phyloP scores from a whole-genome alignment of 2,888 invertebrate genomes.

The Chromoteleia sp. region DNA sequence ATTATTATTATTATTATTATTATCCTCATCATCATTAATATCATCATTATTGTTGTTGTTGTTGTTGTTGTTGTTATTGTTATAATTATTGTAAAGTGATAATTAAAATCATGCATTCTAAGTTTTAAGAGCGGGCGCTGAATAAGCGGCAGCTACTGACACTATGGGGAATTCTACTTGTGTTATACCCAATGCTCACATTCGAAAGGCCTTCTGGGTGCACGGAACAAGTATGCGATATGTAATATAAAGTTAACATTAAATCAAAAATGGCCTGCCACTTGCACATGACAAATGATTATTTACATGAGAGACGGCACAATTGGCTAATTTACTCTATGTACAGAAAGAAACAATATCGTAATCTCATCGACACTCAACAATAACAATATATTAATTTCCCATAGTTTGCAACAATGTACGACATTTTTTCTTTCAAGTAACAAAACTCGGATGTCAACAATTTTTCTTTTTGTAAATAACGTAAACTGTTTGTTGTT shows the following conservation, averaged over 20 bases:
- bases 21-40: too few relatives aligned
- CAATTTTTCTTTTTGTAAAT: too few relatives aligned
- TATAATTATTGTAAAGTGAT: too few relatives aligned
- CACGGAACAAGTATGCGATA: constrained; percentile 80
- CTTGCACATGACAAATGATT: constrained; percentile 76
- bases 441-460: background rate
- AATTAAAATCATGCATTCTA: constrained; percentile 54
- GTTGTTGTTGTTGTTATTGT: too few relatives aligned
- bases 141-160: constrained; percentile 73
- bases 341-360: constrained; percentile 11
- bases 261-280: constrained; percentile 74
- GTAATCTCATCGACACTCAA: background rate
- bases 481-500: too few relatives aligned
- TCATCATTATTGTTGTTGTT: background rate
- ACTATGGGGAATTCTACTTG: constrained; percentile 77
- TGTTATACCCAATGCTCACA: constrained; percentile 82
- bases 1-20: too few relatives aligned
- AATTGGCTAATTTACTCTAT: constrained; percentile 12
- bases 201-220: constrained; percentile 82
- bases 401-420: background rate
- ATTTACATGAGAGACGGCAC: constrained; percentile 40
- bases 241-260: constrained; percentile 75
- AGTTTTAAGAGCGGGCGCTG: constrained; percentile 61
- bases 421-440: background rate
- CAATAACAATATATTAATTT: too few relatives aligned